These are phyloP conservation scores for Vimba vimba DNA, from an alignment of 2,113 vertebrate species.

Conservation along the genomic window DNA sequence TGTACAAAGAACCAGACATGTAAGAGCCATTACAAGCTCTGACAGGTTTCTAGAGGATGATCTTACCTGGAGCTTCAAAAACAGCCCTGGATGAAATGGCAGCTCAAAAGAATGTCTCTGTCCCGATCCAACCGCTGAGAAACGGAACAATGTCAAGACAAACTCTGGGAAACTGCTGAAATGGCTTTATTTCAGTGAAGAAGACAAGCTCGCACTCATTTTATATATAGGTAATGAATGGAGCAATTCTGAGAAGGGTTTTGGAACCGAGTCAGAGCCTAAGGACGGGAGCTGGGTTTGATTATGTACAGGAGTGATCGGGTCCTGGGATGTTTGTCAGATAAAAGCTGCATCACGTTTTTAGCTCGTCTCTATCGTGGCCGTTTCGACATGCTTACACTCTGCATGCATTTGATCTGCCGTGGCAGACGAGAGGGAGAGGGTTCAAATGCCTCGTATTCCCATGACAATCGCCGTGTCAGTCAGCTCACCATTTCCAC, in stretches of 20 bases:
- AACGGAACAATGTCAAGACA: not conserved
- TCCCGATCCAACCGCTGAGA: slow-evolving; percentile 17
- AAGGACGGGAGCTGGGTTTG: slow-evolving; percentile 12
- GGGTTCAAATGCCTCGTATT: slow-evolving; percentile 29
- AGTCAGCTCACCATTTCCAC: slow-evolving; percentile 13
- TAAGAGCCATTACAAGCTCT: slow-evolving; percentile 39
- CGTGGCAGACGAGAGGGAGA: not conserved
- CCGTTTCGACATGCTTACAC: slow-evolving; percentile 24
- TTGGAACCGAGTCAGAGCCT: slow-evolving; percentile 12
- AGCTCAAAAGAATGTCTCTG: slow-evolving; percentile 29
- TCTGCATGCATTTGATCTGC: slow-evolving; percentile 3
- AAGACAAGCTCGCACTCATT: not conserved
- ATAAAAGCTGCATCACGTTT: not conserved
- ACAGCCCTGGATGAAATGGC: slow-evolving; percentile 12
- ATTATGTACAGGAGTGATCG: slow-evolving; percentile 4
- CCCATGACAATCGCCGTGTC: not conserved
- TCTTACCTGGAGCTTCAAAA: slow-evolving; percentile 45
- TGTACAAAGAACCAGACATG: slow-evolving; percentile 22
- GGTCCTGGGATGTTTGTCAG: slow-evolving; percentile 8
- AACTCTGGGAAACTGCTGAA: not conserved
- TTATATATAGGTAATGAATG: not conserved
- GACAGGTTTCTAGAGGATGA: slow-evolving; percentile 53
- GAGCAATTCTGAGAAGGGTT: slow-evolving; percentile 26
- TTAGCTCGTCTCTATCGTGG: slow-evolving; percentile 7
- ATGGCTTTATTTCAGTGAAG: not conserved